Percentiles rank a stretch among this genome's conserved stretches.
These are phyloP conservation scores for Limnephilus auricula DNA, from an alignment of 2,888 invertebrate genomes.

Conservation along the genomic window DNA sequence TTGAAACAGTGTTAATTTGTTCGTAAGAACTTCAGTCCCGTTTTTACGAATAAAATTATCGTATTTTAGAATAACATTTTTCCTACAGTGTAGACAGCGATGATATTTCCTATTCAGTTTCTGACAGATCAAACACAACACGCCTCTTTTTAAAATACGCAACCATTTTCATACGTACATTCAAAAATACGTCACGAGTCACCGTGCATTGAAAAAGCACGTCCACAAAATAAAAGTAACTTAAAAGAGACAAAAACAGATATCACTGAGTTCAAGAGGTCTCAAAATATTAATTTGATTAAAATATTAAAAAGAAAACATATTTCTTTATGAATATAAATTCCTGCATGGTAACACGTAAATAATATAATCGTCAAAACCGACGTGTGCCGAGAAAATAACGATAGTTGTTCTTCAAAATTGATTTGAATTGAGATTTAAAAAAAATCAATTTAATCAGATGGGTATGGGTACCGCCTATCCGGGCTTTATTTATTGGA, in stretches of 20 bases:
- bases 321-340: not conserved
- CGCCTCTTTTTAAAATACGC: not conserved
- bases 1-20: too few relatives aligned
- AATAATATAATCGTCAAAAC: not conserved
- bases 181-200: not conserved
- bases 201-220: not conserved
- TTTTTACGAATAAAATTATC: too few relatives aligned
- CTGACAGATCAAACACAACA: not conserved
- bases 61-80: too few relatives aligned
- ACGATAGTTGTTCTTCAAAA: not conserved
- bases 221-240: not conserved
- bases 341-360: not conserved
- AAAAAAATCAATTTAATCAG: too few relatives aligned
- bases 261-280: not conserved
- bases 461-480: too few relatives aligned
- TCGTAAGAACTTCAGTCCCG: too few relatives aligned
- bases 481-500: too few relatives aligned
- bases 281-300: not conserved
- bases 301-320: not conserved
- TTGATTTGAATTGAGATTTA: too few relatives aligned
- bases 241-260: not conserved
- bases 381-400: not conserved
- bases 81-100: too few relatives aligned
- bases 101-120: too few relatives aligned
- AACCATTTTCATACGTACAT: not conserved